These are phyloP conservation scores for Ochropleura plecta DNA, from an alignment of 2,888 invertebrate genomes.

Conservation along the genomic window DNA sequence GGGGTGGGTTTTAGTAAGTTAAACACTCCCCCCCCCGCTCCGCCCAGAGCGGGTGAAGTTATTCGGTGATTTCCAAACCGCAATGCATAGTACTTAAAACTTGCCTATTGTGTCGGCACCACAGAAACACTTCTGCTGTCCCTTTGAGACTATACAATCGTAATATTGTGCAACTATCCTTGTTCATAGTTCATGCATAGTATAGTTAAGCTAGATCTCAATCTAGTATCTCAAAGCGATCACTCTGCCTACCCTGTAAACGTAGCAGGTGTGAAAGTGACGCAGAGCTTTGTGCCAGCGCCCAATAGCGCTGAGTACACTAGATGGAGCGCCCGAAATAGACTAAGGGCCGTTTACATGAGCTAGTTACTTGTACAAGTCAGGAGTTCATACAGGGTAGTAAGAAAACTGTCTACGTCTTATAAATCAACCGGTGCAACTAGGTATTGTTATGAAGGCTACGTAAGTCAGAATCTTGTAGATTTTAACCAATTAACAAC, in stretches of 20 bases:
- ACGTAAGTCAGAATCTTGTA: not conserved
- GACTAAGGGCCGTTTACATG: conserved; percentile 28
- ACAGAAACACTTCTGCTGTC: not conserved
- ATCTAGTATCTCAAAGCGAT: conserved; percentile 35
- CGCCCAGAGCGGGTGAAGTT: no score
- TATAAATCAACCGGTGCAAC: not conserved
- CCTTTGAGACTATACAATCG: not conserved
- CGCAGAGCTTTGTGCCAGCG: conserved; percentile 34
- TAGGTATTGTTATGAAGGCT: not conserved
- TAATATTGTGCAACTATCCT: not conserved
- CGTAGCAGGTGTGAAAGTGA: conserved; percentile 35
- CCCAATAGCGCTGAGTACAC: conserved; percentile 38
- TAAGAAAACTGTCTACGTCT: not conserved
- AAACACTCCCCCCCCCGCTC: no score
- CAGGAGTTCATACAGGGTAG: not conserved
- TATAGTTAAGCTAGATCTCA: conserved; percentile 13
- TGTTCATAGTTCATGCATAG: not conserved
- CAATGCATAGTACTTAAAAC: not conserved
- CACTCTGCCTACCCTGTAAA: conserved; percentile 25
- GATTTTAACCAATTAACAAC: not conserved
- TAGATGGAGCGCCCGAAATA: conserved; percentile 40
- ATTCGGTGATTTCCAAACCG: not conserved
- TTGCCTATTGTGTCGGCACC: not conserved
- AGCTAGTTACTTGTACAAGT: conserved; percentile 24
- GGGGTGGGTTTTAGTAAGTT: no score